Evolutionary conservation across 1,140 invertebrate species (phyloP).

Genomic region (Aethina tumida): DNA sequence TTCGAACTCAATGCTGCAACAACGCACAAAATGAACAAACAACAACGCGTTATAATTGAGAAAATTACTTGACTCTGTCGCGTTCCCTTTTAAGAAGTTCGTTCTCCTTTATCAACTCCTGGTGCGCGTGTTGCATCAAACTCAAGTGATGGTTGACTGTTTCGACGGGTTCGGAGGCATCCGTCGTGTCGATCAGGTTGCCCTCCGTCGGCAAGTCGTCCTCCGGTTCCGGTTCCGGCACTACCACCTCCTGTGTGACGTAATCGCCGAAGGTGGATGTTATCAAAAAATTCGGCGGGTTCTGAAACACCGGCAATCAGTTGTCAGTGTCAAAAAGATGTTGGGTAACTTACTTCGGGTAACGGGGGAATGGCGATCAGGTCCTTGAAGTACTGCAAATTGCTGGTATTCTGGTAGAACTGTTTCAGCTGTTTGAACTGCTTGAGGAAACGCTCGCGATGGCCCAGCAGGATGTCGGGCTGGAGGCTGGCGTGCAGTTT

Average conservation of each 20-base stretch:
- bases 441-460: slow-evolving; percentile 81
- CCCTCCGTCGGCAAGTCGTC: slow-evolving; percentile 45
- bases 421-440: slow-evolving; percentile 83
- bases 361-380: slow-evolving; percentile 87
- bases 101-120: slow-evolving; percentile 44
- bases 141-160: no score
- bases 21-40: slow-evolving; percentile 10
- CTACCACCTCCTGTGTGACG: slow-evolving; percentile 85
- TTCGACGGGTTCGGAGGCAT: slow-evolving; percentile 38
- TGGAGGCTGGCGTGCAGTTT: slow-evolving; percentile 86
- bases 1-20: slow-evolving; percentile 1
- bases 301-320: slow-evolving; percentile 50
- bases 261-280: slow-evolving; percentile 88
- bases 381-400: slow-evolving; percentile 95
- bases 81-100: slow-evolving; percentile 78
- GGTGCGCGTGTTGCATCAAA: slow-evolving; percentile 14
- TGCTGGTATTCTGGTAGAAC: slow-evolving; percentile 89
- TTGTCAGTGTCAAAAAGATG: no score
- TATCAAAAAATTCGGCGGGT: slow-evolving; percentile 91
- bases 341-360: slow-evolving; percentile 67
- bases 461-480: slow-evolving; percentile 81
- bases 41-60: no score
- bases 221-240: slow-evolving; percentile 57
- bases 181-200: slow-evolving; percentile 62
- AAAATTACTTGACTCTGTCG: slow-evolving; percentile 45